Conservation (phyloP, 2,797 vertebrate species). For the Gambelia wislizenii region DNA sequence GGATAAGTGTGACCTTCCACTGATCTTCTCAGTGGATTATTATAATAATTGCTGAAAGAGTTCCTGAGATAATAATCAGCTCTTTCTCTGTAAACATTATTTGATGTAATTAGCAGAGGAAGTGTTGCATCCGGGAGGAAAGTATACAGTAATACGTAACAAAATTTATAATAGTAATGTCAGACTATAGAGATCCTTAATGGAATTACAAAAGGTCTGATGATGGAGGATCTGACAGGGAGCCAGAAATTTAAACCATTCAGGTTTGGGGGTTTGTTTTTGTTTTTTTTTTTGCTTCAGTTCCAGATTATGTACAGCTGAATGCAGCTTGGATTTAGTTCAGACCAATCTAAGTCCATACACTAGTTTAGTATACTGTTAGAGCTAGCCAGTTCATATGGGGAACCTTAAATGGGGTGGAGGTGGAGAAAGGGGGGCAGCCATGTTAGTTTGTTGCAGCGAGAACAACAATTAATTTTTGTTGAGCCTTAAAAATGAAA, state of each 20-base stretch:
- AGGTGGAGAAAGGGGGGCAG: no score
- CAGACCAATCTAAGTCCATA: not conserved
- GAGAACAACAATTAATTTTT: no score
- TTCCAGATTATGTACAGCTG: not conserved
- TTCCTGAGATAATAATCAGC: conserved; percentile 35
- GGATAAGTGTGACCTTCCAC: conserved; percentile 16
- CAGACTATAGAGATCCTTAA: not conserved
- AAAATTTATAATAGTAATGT: conserved; percentile 12
- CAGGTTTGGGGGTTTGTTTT: no score
- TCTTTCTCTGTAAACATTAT: conserved; percentile 35
- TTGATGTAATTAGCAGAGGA: conserved; percentile 36
- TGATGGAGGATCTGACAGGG: not conserved
- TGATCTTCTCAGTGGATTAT: conserved; percentile 19
- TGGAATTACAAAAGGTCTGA: not conserved
- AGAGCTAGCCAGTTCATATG: not conserved
- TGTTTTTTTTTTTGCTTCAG: not conserved
- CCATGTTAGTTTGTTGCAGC: no score
- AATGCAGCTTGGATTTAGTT: not conserved
- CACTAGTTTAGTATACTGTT: not conserved
- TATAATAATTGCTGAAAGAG: conserved; percentile 28
- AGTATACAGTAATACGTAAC: conserved; percentile 12
- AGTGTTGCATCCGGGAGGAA: conserved; percentile 26
- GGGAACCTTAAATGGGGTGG: not conserved
- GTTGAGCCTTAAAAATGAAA: no score
- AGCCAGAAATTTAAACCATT: not conserved